Conservation (phyloP, 1,140 invertebrate species). For the Daktulosphaira vitifoliae region DNA sequence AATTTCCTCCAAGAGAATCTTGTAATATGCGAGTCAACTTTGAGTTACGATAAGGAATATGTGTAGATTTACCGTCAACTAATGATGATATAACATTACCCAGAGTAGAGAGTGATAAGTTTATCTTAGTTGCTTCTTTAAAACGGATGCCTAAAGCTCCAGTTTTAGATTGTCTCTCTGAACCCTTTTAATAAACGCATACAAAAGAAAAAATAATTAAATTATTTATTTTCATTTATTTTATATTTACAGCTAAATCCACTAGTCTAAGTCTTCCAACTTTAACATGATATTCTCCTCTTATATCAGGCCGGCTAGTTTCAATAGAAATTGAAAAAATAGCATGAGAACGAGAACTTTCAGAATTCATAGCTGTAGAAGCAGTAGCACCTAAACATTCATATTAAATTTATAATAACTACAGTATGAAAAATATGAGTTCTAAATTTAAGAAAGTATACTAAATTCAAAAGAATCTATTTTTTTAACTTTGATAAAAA, state of each 20-base stretch:
- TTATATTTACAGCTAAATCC: constrained; percentile 64
- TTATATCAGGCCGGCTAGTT: constrained; percentile 57
- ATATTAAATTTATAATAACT: not conserved
- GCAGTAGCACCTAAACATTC: constrained; percentile 52
- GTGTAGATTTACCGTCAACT: constrained; percentile 86
- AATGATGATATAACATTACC: constrained; percentile 93
- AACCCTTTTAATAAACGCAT: constrained; percentile 48
- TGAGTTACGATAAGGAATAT: constrained; percentile 91
- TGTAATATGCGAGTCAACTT: constrained; percentile 87
- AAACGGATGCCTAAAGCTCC: constrained; percentile 78
- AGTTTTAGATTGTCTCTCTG: constrained; percentile 85
- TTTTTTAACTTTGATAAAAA: not conserved
- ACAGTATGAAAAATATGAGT: too few species aligned
- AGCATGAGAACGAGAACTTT: constrained; percentile 76
- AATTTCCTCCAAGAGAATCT: constrained; percentile 92
- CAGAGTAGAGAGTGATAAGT: constrained; percentile 83
- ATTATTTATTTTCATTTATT: not conserved
- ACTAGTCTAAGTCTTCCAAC: constrained; percentile 76
- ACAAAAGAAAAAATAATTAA: not conserved
- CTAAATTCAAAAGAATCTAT: not conserved
- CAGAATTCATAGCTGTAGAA: constrained; percentile 78
- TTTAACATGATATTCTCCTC: constrained; percentile 56
- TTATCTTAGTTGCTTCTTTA: constrained; percentile 92
- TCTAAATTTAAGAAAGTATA: too few species aligned
- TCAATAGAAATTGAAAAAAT: constrained; percentile 83